Base-by-base conservation (phyloP, 2,888 invertebrate species). In the Rhopalosiphum nymphaeae region DNA sequence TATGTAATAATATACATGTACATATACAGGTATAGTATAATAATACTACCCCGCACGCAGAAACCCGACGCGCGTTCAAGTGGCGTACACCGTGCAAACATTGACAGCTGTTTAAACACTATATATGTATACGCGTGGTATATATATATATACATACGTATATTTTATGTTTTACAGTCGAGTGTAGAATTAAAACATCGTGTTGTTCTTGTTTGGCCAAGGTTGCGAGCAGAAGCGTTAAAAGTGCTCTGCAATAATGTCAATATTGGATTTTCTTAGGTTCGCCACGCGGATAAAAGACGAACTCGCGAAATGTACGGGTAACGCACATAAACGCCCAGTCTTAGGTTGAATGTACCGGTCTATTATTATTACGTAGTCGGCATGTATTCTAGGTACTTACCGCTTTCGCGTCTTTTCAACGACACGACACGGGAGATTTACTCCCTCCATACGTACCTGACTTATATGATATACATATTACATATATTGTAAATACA, bases 171-270 rank as follows among this genome's bases (percentile, higher is more conserved):
- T 53, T 53, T 16, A 36, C 36, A 67, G 67, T 67, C 67, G n/a
- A n/a, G 67, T 16, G n/a, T 36, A 67, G 67, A 67, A n/a, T 67
- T 67, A 67, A 67, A 36, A 67, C 61, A 36, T 36, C 16, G 67
- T 16, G 67, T n/a, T n/a, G 46, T 46, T 87, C n/a, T 87, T 46
- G 87, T 87, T 49, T 87, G n/a, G 29, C 49, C 49, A n/a, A 87
- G 87, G 87, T 87, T n/a, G 21, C n/a, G 46, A 46, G 49, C 16
- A 29, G 87, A 87, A 87, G 87, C 87, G 46, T 87, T 49, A 49
- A 46, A 87, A 87, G 46, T n/a, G 46, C 29, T 49, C 29, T 7
- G n/a, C 67, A 49, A 85, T 26, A 85, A 85, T 85, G 85, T 85
- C 85, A 44, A 42, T 85, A 85, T 42, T 85, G 36, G 85, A 85